Evolutionary conservation across 2,888 invertebrate species (phyloP), one percentile per base, ranked within the genome.

Genomic region (Calameuta filiformis): DNA sequence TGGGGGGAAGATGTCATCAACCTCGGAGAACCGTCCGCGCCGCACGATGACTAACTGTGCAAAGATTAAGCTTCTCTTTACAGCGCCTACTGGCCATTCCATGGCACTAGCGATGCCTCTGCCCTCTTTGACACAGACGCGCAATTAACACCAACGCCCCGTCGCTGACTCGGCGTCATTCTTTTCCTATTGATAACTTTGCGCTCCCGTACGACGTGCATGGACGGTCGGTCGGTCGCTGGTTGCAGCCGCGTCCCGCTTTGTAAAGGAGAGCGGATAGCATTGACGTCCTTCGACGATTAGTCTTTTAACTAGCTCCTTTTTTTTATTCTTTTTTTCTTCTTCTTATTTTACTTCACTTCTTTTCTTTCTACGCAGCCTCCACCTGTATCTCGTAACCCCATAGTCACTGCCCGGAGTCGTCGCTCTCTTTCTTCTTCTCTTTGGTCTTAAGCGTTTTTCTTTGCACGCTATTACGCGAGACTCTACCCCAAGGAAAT

Each of bases 31-130:
- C 12, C 71, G 78, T 77, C 75, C 75, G 79, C 56, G 81, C 79
- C 78, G 81, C 80, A 83, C 85, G 85, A 81, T 85, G 85, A 85
- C 86, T 85, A 85, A 85, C 85, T 83, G 86, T 85, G 86, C 85
- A 86, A 85, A 85, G 85, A 85, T 85, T 83, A 86, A 85, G 81
- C 85, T 85, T 82, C 76, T 82, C 78, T 80, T 33, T 75, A 23
- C 33, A 15, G 69, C 73, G n/a, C 75, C 73, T 73, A 35, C 73
- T 73, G 56, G 75, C 75, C 77, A 68, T 69, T 78, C 74, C 77
- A 73, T 69, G 71, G 56, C 37, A 34, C 15, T 56, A 3, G 35
- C 71, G 56, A 31, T 35, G 34, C 12, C 11, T 30, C 71, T 71
- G 40, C 56, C 77, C 34, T 76, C 69, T 12, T 77, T 71, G 71